A percentile compares a stretch with the other conserved stretches of the same genome.
Conservation (phyloP, 2,888 invertebrate species). For the Drosophila monieri region DNA sequence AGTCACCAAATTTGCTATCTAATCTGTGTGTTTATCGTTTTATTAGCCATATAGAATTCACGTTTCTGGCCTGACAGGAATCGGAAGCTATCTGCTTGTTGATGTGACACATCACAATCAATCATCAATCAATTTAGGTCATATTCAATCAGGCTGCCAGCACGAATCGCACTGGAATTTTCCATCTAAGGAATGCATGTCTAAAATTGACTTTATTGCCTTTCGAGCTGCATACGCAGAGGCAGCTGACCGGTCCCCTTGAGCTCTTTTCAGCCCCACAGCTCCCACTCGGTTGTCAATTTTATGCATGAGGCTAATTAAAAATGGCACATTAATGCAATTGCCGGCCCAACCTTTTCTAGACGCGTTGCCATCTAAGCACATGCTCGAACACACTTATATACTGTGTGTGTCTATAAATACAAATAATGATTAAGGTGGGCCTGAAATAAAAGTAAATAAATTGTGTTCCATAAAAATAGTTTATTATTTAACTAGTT, state of each 20-base stretch:
- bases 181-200: conserved; percentile 23
- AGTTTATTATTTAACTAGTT: too few relatives aligned
- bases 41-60: conserved; percentile 12
- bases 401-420: neutral
- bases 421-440: conserved; percentile 12
- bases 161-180: conserved; percentile 32
- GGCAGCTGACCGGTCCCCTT: neutral
- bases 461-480: too few relatives aligned
- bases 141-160: conserved; percentile 27
- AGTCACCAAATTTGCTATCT: neutral
- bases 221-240: neutral
- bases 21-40: neutral
- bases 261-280: neutral
- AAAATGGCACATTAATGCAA: conserved; percentile 46
- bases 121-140: conserved; percentile 34
- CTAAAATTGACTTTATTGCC: conserved; percentile 24
- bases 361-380: conserved; percentile 25
- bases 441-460: neutral
- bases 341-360: conserved; percentile 35
- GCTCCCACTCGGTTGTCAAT: conserved; percentile 13
- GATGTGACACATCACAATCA: conserved; percentile 1
- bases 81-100: conserved; percentile 6
- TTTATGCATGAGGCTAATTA: conserved; percentile 42
- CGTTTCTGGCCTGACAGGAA: neutral
- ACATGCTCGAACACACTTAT: neutral